phyloP scores from a whole-genome alignment of 2,888 invertebrate genomes.

The Eupeodes latifasciatus region DNA sequence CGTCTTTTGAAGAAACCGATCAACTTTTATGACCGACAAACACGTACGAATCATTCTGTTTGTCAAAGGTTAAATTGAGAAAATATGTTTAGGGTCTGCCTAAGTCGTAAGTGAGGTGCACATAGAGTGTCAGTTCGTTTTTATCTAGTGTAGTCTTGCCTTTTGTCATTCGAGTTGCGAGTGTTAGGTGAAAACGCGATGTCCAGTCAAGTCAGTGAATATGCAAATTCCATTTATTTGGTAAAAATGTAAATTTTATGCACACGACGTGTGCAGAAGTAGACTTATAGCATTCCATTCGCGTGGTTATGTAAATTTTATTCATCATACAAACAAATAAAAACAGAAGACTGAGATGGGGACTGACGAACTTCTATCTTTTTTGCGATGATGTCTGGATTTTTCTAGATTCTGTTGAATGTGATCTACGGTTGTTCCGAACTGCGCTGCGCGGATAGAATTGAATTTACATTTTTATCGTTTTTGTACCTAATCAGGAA shows the following conservation, averaged over 20 bases:
- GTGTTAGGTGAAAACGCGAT: conserved; percentile 47
- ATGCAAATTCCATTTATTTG: conserved; percentile 75
- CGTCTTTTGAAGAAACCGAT: conserved; percentile 32
- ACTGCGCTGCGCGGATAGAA: conserved; percentile 41
- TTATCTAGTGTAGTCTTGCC: conserved; percentile 36
- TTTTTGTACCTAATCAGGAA: conserved; percentile 73
- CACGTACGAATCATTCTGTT: conserved; percentile 24
- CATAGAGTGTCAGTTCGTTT: conserved; percentile 31
- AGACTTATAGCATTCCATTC: conserved; percentile 41
- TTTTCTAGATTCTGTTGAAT: conserved; percentile 47
- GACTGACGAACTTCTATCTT: conserved; percentile 62
- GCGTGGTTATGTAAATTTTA: conserved; percentile 67
- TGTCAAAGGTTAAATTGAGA: conserved; percentile 72
- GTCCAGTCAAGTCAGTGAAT: conserved; percentile 55
- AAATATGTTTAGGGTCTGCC: conserved; percentile 60
- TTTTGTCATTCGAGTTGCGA: conserved; percentile 65
- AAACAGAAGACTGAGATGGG: not conserved
- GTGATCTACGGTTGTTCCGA: conserved; percentile 72
- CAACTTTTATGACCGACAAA: conserved; percentile 71
- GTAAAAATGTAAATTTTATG: conserved; percentile 75
- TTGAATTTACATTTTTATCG: conserved; percentile 73
- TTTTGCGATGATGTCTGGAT: conserved; percentile 20
- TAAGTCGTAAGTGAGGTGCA: conserved; percentile 32
- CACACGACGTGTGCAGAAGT: conserved; percentile 56
- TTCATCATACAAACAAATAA: conserved; percentile 26